Conservation (phyloP, 2,113 vertebrate genomes). For the Numida meleagris region DNA sequence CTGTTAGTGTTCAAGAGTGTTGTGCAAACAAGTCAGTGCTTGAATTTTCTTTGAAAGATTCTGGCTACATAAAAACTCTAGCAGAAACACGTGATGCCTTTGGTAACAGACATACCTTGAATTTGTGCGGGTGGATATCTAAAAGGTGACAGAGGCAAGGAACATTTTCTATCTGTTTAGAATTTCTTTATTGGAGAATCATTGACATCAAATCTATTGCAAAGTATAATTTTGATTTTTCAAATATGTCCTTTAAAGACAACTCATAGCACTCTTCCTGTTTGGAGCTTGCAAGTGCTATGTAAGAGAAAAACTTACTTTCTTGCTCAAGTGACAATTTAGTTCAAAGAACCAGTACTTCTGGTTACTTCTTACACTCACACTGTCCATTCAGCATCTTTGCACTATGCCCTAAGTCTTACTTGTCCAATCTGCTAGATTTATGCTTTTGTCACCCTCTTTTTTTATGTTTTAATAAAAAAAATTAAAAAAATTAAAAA, state of each 20-base stretch:
- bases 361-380: not conserved
- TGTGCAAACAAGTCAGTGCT: not conserved
- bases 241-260: not conserved
- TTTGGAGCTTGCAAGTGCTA: not conserved
- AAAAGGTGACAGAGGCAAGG: not conserved
- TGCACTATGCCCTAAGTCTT: not conserved
- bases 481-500: too few relatives aligned
- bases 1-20: not conserved
- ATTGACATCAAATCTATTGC: not conserved
- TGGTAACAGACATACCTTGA: not conserved
- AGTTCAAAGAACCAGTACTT: not conserved
- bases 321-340: not conserved
- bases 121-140: not conserved
- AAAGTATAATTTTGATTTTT: not conserved
- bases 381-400: not conserved
- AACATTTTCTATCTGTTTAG: not conserved
- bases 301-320: not conserved
- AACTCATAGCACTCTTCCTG: not conserved
- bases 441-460: too few relatives aligned
- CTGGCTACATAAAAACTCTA: not conserved
- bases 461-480: too few relatives aligned
- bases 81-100: not conserved
- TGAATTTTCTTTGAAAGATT: not conserved
- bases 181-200: not conserved
- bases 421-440: too few relatives aligned